phyloP scores from a whole-genome alignment of 1,140 invertebrate genomes.

The Temnothorax nylanderi region DNA sequence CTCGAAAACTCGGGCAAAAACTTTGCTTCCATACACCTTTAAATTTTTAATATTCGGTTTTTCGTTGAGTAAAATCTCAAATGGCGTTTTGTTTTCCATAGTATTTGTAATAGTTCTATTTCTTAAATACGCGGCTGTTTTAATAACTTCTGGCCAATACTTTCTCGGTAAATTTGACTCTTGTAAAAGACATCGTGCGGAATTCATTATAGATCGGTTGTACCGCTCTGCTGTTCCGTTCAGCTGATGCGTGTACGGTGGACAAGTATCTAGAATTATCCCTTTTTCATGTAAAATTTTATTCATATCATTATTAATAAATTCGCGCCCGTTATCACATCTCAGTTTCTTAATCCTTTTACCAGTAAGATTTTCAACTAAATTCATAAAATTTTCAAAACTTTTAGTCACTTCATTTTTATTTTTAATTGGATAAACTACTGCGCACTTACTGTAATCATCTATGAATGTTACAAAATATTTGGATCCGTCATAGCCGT shows the following conservation, averaged over 20 bases:
- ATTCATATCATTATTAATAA: slow-evolving; percentile 3
- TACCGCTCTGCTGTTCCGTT: slow-evolving; percentile 14
- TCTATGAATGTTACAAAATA: not conserved
- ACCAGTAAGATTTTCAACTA: not conserved
- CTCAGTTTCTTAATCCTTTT: slow-evolving; percentile 6
- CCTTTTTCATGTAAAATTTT: not conserved
- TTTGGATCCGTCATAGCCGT: not conserved
- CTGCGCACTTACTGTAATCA: slow-evolving; percentile 13
- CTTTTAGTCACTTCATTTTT: not conserved
- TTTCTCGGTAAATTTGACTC: too few species aligned
- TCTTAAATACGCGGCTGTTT: too few species aligned
- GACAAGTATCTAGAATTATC: not conserved
- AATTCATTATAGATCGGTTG: slow-evolving; percentile 31
- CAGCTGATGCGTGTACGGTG: slow-evolving; percentile 8
- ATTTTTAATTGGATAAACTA: not conserved
- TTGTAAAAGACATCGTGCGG: not conserved
- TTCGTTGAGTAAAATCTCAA: too few species aligned
- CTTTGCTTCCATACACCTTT: too few species aligned
- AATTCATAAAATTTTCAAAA: not conserved
- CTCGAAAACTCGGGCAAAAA: too few species aligned
- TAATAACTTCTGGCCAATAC: too few species aligned
- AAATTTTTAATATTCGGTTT: too few species aligned
- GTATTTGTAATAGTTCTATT: too few species aligned
- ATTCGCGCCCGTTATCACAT: slow-evolving; percentile 8
- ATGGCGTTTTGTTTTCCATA: too few species aligned